Evolutionary conservation across 2,113 vertebrate genomes (phyloP), one percentile per base, ranked within the genome.

Genomic region (Psephotus haematonotus): DNA sequence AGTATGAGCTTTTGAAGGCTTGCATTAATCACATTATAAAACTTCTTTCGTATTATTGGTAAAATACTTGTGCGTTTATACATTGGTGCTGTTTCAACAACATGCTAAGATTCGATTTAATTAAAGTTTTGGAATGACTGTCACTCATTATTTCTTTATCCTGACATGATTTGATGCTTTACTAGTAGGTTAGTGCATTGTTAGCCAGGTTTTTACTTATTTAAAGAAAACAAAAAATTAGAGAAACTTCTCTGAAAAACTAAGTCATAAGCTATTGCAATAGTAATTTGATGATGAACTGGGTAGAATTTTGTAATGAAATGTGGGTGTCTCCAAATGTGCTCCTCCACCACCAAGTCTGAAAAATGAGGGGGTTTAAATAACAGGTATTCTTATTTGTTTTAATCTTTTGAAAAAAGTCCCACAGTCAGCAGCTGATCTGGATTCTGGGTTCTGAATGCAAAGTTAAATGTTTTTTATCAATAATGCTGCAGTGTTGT

Each of bases 11-110:
- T 91, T 72, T 29, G 35, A 65, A 91, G 70, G 16, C 53, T 89
- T 93, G 80, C 33, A 57, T 90, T 93, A 88, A 79, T 92, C 74
- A 35, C n/a, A 18, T 91, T 93, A 24, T 87, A 52, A 50, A 91
- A 93, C 52, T 89, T 17, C 11, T 17, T 41, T 79, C n/a, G 47
- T 85, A 63, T 69, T 88, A 64, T 33, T 82, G 33, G 46, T 86
- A 86, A 53, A 81, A 82, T 37, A 6, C 35, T 70, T 79, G 20
- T 75, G 71, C 23, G 12, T 46, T 90, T 84, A 46, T 47, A 43
- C 28, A 46, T 59, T 31, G 67, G 11, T 75, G 17, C 78, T 82
- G 35, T 90, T 88, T 85, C 55, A 75, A 74, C 31, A 80, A 4
- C 17, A 11, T 53, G 25, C 16, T 76, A 67, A 68, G 44, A 60